Base-by-base conservation (phyloP, 2,797 vertebrate genomes). In the Myotis pilosus region DNA sequence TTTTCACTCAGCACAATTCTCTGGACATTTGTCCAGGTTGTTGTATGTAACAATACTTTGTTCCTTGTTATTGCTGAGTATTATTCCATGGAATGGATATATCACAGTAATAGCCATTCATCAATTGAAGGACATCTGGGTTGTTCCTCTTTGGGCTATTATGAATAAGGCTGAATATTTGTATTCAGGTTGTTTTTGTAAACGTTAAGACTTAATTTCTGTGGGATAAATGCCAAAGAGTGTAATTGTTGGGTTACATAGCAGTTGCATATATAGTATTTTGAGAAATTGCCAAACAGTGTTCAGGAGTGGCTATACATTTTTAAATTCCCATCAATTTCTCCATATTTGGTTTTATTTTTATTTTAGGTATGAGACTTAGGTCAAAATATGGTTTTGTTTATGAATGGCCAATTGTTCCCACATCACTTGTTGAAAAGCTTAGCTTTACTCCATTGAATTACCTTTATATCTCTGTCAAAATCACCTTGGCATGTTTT, bases 1-100 rank as follows among this genome's bases (percentile, higher is more conserved):
- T 84, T 86, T 89, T 87, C 25, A 89, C 23, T 64, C 33, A 69
- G 13, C 13, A 51, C 74, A 94, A 87, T 87, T 92, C 71, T 95
- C n/a, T 78, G 55, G 75, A 92, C 55, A 89, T 68, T 62, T 22
- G 68, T 68, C 75, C 17, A 72, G 19, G 36, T 83, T 89, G n/a
- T 68, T 89, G 44, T 55, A 36, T 76, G 25, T 83, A 82, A 78
- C 33, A 68, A 60, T 84, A 93, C 53, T 89, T 60, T 76, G 23
- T 81, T 44, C 66, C 66, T 81, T 93, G 93, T 72, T 47, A 47
- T 89, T 84, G n/a, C 17, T 94, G 80, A 76, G 23, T 53, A 55
- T 75, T 81, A 64, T 47, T 87, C 41, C 12, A 49, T 22, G 25
- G 38, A 72, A 82, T 78, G 71, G 47, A 82, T 72, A 11, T 87